A percentile compares a stretch with the other conserved stretches of the same genome.
These are phyloP conservation scores for Platichthys flesus DNA, from an alignment of 2,113 vertebrate species.

Conservation along the genomic window DNA sequence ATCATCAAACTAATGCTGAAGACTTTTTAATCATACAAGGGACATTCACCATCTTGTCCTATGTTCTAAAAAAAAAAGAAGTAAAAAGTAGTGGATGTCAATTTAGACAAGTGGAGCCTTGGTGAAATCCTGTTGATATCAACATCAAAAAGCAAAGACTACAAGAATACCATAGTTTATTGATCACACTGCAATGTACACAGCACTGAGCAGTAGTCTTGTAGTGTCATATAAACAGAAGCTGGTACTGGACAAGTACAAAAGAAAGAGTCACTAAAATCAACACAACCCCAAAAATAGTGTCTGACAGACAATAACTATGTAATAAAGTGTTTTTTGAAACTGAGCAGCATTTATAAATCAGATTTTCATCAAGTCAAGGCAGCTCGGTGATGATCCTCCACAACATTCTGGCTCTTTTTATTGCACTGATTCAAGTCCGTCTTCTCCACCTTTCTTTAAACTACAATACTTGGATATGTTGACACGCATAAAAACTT, in stretches of 20 bases:
- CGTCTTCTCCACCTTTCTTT: conserved; percentile 5
- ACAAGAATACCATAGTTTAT: conserved; percentile 64
- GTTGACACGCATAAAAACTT: conserved; percentile 27
- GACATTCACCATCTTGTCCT: no score
- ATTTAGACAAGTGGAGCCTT: not conserved
- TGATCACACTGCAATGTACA: conserved; percentile 37
- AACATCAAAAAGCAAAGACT: conserved; percentile 4
- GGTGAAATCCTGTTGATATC: not conserved
- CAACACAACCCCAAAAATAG: conserved; percentile 26
- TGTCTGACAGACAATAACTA: not conserved
- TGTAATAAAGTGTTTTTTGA: conserved; percentile 1
- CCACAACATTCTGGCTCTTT: no score
- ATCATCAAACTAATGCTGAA: no score
- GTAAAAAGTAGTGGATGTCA: not conserved
- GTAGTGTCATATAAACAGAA: conserved; percentile 21
- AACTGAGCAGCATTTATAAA: conserved; percentile 14
- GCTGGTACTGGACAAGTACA: conserved; percentile 5
- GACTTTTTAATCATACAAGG: no score
- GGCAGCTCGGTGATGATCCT: no score
- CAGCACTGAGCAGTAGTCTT: conserved; percentile 2
- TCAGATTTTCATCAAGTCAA: not conserved
- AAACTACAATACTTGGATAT: conserved; percentile 25
- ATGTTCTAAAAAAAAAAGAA: no score
- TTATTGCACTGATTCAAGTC: conserved; percentile 32
- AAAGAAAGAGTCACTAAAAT: conserved; percentile 24